Base-by-base conservation (phyloP, 2,113 vertebrate genomes). In the Anhinga rufa region DNA sequence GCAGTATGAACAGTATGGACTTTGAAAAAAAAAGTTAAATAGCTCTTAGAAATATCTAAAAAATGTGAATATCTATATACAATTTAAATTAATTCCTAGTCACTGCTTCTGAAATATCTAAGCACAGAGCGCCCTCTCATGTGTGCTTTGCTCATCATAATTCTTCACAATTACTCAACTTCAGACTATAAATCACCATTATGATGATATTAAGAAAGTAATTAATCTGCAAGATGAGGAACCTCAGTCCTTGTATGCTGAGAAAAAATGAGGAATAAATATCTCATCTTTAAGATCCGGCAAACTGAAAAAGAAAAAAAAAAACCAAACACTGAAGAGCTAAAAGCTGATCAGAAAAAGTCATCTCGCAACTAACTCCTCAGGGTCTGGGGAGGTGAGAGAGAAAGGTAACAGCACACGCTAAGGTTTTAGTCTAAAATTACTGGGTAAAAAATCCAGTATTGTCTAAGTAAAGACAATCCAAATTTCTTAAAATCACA, bases 61-160 rank as follows among this genome's bases (percentile, higher is more conserved):
- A 85, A 25, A 46, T 6, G 34, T 2, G 4, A 64, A 2, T 72
- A 57, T 34, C 44, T 29, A 22, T 20, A 48, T 0, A 46, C 9
- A 58, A 62, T 31, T 51, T 52, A 9, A 69, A 54, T 17, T 17
- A 66, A 52, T 62, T 12, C 42, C 60, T 46, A 66, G 65, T 31
- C 32, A 14, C 29, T 26, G 17, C 78, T 25, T 42, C 48, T 20
- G 34, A 81, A 81, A 64, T 44, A 38, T 4, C 36, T 26, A 42
- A 89, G 86, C 83, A 48, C 78, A 46, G 86, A 96, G 97, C 89
- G 92, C 96, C 97, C 97, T 93, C 96, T 96, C 74, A 65, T 29
- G 95, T 86, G 82, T 25, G 42, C 64, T 38, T 15, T 44, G 32
- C 10, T 72, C 34, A 12, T 10, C 34, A 6, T 9, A 51, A 42